Evolutionary conservation across 2,888 invertebrate genomes (phyloP).

Genomic region (Andrena fulva): DNA sequence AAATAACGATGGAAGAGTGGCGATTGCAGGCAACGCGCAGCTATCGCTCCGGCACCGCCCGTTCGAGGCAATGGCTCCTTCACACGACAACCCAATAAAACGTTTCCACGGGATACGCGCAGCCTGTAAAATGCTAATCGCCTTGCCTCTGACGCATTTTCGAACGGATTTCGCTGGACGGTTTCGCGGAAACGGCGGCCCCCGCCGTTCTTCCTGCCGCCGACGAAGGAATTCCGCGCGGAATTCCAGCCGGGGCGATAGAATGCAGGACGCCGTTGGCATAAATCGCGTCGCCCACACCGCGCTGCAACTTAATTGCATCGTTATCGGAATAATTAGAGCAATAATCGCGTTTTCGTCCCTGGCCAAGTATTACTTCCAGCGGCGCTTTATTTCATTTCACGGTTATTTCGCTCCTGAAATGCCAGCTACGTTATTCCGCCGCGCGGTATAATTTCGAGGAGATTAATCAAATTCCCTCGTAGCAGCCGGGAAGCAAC

Average conservation of each 20-base stretch:
- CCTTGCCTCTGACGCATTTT: slow-evolving; percentile 74
- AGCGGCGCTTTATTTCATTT: slow-evolving; percentile 12
- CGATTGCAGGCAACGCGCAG: slow-evolving; percentile 41
- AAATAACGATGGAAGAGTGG: slow-evolving; percentile 73
- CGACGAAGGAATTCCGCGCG: slow-evolving; percentile 16
- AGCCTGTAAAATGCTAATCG: slow-evolving; percentile 83
- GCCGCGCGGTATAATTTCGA: background rate
- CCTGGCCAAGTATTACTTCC: slow-evolving; percentile 6
- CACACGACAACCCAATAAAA: slow-evolving; percentile 83
- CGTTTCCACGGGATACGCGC: slow-evolving; percentile 76
- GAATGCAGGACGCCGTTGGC: slow-evolving; percentile 24
- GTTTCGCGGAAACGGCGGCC: slow-evolving; percentile 73
- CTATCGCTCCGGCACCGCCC: slow-evolving; percentile 30
- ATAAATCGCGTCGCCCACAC: slow-evolving; percentile 38
- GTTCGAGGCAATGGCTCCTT: slow-evolving; percentile 79
- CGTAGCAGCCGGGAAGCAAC: background rate
- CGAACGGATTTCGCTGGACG: slow-evolving; percentile 77
- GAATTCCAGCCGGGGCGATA: slow-evolving; percentile 28
- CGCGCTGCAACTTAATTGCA: slow-evolving; percentile 46
- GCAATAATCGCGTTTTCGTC: slow-evolving; percentile 30
- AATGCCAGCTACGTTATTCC: background rate
- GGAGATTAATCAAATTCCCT: background rate
- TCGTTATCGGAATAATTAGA: slow-evolving; percentile 47
- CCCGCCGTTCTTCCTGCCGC: slow-evolving; percentile 40
- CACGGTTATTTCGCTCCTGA: slow-evolving; percentile 5